Evolutionary conservation across 2,797 vertebrate species (phyloP), one percentile per base, ranked within the genome.

Genomic region (Falco columbarius): DNA sequence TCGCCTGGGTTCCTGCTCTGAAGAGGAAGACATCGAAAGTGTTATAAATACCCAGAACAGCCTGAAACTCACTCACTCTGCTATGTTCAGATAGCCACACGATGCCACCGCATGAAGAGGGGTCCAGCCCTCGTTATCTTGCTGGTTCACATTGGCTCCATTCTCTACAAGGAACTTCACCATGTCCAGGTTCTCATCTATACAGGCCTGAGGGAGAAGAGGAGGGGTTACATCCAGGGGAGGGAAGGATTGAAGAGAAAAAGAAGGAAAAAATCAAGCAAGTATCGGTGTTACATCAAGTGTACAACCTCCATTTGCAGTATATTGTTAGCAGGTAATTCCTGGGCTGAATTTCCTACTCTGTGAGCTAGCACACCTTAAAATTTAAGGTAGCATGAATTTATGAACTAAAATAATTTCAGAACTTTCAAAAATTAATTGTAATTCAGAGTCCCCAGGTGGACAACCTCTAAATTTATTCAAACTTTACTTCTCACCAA

Each of bases 111-210:
- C 98, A 5, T 98, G 98, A 26, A 98, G 98, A 52, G 98, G 98
- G 26, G 98, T 98, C 98, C 98, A 98, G 96, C 98, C 98, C 96
- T 98, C 98, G 4, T 98, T 98, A 93, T 98, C 98, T 44, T 98
- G 98, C 91, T 98, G 98, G 95, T 98, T 98, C 91, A 98, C 97
- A 44, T 97, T 92, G 85, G 98, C 98, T 97, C 96, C 97, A 40
- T 98, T 98, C 89, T 98, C 98, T 58, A 98, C 98, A 67, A 98
- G 97, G 95, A 98, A 98, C 92, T 98, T 98, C 92, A 98, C 98
- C 98, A 98, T 98, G 94, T 98, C 98, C 95, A 98, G 95, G 94
- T 98, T 98, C 91, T 98, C 98, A 95, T 98, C 98, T 83, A 98
- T 98, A 88, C 98, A 98, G 65, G 98, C 98, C 98, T 98, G 94